Base-by-base conservation (phyloP, 2,113 vertebrate genomes). In the Chitala chitala region DNA sequence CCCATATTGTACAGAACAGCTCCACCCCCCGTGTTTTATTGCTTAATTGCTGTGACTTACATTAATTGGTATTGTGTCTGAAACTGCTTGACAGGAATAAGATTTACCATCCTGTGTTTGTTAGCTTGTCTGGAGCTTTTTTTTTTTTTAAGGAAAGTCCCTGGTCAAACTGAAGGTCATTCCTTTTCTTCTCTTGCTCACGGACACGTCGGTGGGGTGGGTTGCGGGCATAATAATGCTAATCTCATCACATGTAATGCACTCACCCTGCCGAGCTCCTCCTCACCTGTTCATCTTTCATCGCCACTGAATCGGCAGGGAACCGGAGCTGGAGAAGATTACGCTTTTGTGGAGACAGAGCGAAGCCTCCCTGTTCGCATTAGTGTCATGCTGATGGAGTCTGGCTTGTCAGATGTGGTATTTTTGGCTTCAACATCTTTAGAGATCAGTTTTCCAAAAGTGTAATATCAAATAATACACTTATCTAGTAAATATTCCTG, bases 221-320 rank as follows among this genome's bases (percentile, higher is more conserved):
- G 56, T 22, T 4, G 40, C 38, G 51, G 55, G n/a, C n/a, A n/a
- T 15, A 29, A 44, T 75, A 75, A 74, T 65, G 46, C 3, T 38
- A 22, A 42, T 55, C 50, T 50, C 48, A 13, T 56, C 38, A 8
- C 22, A n/a, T 48, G 7, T 36, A 36, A 29, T 20, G 20, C 31
- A n/a, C 29, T 6, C 0, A 29, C 7, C 9, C 24, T 24, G 13
- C 0, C 4, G 1, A 22, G 58, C 12, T 29, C 20, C 22, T 40
- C 36, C 24, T 48, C 3, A 2, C 59, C 33, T 24, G 31, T 31
- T 40, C 46, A 38, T 38, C 72, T 48, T 4, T 6, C 12, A 7
- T 53, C 38, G 38, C 40, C 1, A 2, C 12, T 8, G 40, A 12
- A 58, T 5, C 24, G 5, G 24, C 20, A 12, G 24, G 26, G 26